Conservation (phyloP, 2,797 vertebrate genomes). For the Micromesistius poutassou region DNA sequence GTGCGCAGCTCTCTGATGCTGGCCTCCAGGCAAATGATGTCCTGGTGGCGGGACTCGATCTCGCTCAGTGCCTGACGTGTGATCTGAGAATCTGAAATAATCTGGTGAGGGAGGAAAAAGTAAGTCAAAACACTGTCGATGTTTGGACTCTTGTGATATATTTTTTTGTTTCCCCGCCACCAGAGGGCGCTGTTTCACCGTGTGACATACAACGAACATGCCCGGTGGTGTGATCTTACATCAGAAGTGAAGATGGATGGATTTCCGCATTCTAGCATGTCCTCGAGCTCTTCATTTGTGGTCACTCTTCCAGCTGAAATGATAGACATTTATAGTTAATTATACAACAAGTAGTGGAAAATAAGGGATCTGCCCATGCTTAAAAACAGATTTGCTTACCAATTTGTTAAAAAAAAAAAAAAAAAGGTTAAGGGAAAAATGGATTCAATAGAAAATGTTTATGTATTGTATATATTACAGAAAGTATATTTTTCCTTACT, state of each 20-base stretch:
- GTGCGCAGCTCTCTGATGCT: conserved; percentile 91
- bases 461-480: conserved; percentile 12
- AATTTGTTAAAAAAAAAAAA: background rate
- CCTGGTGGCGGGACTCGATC: conserved; percentile 91
- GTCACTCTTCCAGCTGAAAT: conserved; percentile 85
- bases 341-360: background rate
- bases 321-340: conserved; percentile 3
- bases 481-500: background rate
- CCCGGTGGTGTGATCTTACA: conserved; percentile 67
- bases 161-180: conserved; percentile 14
- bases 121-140: background rate
- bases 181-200: conserved; percentile 34
- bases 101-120: conserved; percentile 65
- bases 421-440: background rate
- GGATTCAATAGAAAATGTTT: background rate
- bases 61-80: conserved; percentile 90
- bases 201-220: conserved; percentile 1
- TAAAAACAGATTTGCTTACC: background rate
- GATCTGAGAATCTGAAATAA: conserved; percentile 92
- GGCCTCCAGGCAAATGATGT: conserved; percentile 90
- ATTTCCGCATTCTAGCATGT: conserved; percentile 92
- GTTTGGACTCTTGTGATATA: background rate
- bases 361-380: background rate
- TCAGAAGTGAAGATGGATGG: conserved; percentile 92
- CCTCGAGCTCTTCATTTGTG: conserved; percentile 89